Percentiles rank a stretch among this genome's conserved stretches.
phyloP scores from a whole-genome alignment of 2,888 invertebrate species.

The Plagodis pulveraria region DNA sequence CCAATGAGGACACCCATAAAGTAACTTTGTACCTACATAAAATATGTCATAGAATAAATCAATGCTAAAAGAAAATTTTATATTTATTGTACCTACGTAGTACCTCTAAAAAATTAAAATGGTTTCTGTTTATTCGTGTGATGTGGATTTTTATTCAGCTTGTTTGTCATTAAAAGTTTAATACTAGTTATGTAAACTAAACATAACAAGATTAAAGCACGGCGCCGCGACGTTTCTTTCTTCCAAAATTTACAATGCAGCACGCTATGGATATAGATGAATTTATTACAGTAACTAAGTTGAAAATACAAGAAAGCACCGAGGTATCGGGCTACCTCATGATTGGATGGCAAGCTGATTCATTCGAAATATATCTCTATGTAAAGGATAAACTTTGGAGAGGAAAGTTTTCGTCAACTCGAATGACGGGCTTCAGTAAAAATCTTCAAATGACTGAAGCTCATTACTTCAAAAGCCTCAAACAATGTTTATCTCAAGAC shows the following conservation, averaged over 20 bases:
- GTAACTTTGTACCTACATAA: too few relatives aligned
- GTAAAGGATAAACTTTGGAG: constrained; percentile 58
- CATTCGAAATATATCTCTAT: constrained; percentile 65
- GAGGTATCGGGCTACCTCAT: constrained; percentile 49
- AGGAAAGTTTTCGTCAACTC: constrained; percentile 63
- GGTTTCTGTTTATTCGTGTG: too few relatives aligned
- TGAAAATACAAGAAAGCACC: constrained; percentile 46
- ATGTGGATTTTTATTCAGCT: too few relatives aligned
- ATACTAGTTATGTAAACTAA: background rate
- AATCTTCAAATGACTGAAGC: constrained; percentile 57
- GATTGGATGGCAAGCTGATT: constrained; percentile 62
- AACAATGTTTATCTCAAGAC: constrained; percentile 54
- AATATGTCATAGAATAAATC: too few relatives aligned
- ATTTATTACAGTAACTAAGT: constrained; percentile 60
- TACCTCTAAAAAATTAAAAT: too few relatives aligned
- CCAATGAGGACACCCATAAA: too few relatives aligned
- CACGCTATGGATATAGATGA: constrained; percentile 59
- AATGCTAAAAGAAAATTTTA: too few relatives aligned
- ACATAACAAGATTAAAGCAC: background rate
- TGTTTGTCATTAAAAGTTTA: too few relatives aligned
- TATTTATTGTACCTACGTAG: too few relatives aligned
- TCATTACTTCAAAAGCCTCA: constrained; percentile 53
- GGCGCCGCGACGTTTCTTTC: constrained; percentile 1
- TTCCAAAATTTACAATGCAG: constrained; percentile 3
- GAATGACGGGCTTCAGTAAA: constrained; percentile 62